Percentiles rank a stretch among this genome's conserved stretches.
Conservation (phyloP, 2,113 vertebrate species). For the Nannobrachium achirus region DNA sequence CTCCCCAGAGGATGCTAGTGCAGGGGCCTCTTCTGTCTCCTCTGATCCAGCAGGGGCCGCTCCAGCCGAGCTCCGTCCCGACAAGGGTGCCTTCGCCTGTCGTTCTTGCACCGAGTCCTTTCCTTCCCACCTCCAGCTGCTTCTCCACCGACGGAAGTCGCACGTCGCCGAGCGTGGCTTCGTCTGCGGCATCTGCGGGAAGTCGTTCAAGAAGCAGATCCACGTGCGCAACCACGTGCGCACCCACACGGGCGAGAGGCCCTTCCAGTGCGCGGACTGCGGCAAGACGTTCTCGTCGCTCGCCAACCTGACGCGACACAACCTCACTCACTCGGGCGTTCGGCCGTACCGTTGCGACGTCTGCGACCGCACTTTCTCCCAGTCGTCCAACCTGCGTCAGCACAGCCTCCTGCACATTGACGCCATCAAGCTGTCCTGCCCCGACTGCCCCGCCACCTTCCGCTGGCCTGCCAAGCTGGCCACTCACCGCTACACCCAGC, state of each 20-base stretch:
- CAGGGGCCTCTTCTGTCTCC: neutral
- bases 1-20: neutral
- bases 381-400: conserved; percentile 90
- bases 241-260: conserved; percentile 89
- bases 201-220: conserved; percentile 89
- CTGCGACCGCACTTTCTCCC: conserved; percentile 87
- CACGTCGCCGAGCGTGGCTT: conserved; percentile 83
- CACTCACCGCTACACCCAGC: conserved; percentile 76
- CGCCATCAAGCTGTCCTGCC: conserved; percentile 67
- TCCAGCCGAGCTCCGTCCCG: conserved; percentile 27
- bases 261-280: conserved; percentile 88
- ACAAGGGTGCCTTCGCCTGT: conserved; percentile 74
- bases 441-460: conserved; percentile 81
- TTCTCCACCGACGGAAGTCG: conserved; percentile 80
- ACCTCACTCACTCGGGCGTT: conserved; percentile 86
- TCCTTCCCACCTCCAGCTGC: conserved; percentile 78
- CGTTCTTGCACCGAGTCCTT: conserved; percentile 83
- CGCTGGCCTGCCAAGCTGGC: conserved; percentile 81
- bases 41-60: conserved; percentile 35
- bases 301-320: conserved; percentile 88
- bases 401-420: conserved; percentile 85
- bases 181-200: conserved; percentile 84
- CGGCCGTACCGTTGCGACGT: conserved; percentile 87
- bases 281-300: conserved; percentile 88
- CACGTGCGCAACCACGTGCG: conserved; percentile 88